Evolutionary conservation across 2,888 invertebrate genomes (phyloP), one percentile per base, ranked within the genome.

Genomic region (Plebejus anna): DNA sequence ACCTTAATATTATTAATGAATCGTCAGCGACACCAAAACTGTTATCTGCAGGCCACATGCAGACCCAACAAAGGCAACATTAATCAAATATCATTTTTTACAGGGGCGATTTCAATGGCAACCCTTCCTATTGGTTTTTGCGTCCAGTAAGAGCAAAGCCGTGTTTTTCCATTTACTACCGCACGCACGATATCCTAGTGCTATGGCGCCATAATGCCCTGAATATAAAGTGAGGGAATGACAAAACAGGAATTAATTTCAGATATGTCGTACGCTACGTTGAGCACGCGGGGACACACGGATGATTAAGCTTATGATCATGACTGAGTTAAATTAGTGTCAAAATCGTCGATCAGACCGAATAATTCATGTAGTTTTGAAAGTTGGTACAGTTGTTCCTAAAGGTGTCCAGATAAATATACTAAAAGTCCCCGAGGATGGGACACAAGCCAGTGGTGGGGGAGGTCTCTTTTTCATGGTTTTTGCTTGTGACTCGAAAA

Each of bases 201-300:
- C 87, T 90, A 88, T 89, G 81, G 88, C 82, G 91, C 93, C 94
- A 93, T 92, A 92, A 92, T 88, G 85, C 86, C 86, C 84, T 87
- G 90, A 90, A 91, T 91, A 88, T 93, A 91, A 91, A 93, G 92
- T 90, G 90, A 88, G 90, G 89, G 90, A 90, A 92, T 92, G 93
- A 93, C 94, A 93, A 92, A 92, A 93, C 92, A 92, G 90, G 92
- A 93, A 92, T 93, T 92, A 93, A 92, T 94, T 92, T 93, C 87
- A 88, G 91, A 91, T 90, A 90, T 89, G 94, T 93, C 94, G 88
- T 83, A 91, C 87, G 93, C 89, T 90, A 87, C 90, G 88, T 84
- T 92, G 93, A 79, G 80, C 85, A 86, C 85, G 84, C 83, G 78
- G 76, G 36, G 75, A 75, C 72, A 71, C 81, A 90, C 88, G 85